Base-by-base conservation (phyloP, 2,797 vertebrate genomes). In the Tragopan temminckii region DNA sequence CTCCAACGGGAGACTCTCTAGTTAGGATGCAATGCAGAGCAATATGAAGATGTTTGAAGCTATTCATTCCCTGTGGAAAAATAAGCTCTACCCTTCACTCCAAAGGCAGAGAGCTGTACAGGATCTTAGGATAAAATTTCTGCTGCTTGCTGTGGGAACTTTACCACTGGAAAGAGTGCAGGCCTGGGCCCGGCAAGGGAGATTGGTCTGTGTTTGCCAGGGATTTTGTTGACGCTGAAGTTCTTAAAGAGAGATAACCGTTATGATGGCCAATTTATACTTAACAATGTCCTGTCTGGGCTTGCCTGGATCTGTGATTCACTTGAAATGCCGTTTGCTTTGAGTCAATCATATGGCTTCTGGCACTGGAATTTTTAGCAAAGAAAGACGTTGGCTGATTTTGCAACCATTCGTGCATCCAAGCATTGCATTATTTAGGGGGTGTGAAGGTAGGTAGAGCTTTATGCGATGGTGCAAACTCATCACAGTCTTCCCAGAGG, bases 171-270 rank as follows among this genome's bases (percentile, higher is more conserved):
- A 93, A 81, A 69, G 48, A 72, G 25, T 90, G 69, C 80, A 79
- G 70, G 70, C 69, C 78, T 93, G 89, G 83, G 40, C 82, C 55
- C 3, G 0, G 35, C 63, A 33, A 13, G 31, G 67, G 40, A 91
- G 67, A 50, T 33, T 45, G 57, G 43, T 52, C 63, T 84, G 11
- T 75, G 58, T 93, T 94, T 92, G 90, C 87, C 92, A 81, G 88
- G 16, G 63, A 52, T 91, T 92, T 88, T 94, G 71, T 91, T 90
- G 94, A 96, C 76, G 63, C 27, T 93, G 81, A 95, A 94, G 88
- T 95, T 97, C 93, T 93, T 93, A 59, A 96, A 97, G 92, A 96
- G 85, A 89, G 72, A 97, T 96, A 97, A 97, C 91, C 63, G 94
- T 92, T 95, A 71, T 93, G 94, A 90, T 85, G 95, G 93, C 90